phyloP scores from a whole-genome alignment of 2,797 vertebrate genomes.

The Pteronotus mesoamericanus region DNA sequence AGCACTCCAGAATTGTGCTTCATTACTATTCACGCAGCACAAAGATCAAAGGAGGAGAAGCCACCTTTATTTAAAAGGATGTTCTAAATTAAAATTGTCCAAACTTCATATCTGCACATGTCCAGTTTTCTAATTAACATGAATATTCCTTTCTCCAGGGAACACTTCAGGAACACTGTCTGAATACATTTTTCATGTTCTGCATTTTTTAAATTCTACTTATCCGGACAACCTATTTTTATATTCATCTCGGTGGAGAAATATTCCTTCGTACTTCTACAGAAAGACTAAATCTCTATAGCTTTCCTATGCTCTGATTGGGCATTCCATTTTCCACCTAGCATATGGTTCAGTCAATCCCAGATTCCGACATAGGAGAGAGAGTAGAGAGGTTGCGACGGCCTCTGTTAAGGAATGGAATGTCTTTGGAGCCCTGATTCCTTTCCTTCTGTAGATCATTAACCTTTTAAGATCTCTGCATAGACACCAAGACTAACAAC shows the following conservation, averaged over 20 bases:
- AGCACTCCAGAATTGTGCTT: conserved; percentile 13
- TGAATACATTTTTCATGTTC: conserved; percentile 31
- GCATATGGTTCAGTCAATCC: neutral
- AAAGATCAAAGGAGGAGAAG: conserved; percentile 39
- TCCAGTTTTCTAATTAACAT: conserved; percentile 46
- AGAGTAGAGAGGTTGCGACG: neutral
- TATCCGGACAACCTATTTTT: neutral
- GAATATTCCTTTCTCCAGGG: conserved; percentile 11
- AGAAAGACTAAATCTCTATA: neutral
- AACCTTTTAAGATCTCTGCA: neutral
- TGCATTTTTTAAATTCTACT: conserved; percentile 25
- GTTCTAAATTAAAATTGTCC: conserved; percentile 49
- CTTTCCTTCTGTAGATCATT: neutral
- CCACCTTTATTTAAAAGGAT: conserved; percentile 57
- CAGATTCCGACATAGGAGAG: neutral
- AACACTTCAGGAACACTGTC: neutral
- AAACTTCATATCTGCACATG: conserved; percentile 3
- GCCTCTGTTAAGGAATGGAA: neutral
- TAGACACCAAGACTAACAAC: neutral
- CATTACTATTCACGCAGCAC: conserved; percentile 8
- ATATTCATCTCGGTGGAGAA: neutral
- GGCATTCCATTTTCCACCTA: neutral
- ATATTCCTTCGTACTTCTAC: neutral
- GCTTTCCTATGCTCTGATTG: neutral
- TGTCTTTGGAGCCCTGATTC: neutral